phyloP scores from a whole-genome alignment of 2,797 vertebrate genomes.

The Moxostoma hubbsi region DNA sequence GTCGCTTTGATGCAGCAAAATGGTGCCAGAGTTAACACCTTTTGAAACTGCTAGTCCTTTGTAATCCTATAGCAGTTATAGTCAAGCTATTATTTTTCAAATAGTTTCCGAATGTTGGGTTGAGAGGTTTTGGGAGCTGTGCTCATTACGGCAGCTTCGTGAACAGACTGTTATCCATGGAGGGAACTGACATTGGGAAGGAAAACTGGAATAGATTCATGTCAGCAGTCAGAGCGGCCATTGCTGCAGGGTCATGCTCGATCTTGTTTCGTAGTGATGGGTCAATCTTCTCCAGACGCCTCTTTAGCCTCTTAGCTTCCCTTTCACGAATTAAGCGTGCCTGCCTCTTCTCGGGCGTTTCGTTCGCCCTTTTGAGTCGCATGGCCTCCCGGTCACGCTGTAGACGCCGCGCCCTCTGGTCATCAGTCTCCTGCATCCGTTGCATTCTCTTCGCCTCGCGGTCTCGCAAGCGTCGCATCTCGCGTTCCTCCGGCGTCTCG shows the following conservation, averaged over 20 bases:
- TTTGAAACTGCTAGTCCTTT: constrained; percentile 11
- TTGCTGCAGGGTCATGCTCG: constrained; percentile 93
- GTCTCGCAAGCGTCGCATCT: constrained; percentile 90
- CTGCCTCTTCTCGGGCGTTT: constrained; percentile 95
- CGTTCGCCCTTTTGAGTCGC: constrained; percentile 92
- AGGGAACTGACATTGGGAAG: constrained; percentile 88
- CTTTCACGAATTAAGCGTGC: constrained; percentile 92
- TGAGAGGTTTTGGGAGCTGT: constrained; percentile 56
- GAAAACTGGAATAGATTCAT: constrained; percentile 96
- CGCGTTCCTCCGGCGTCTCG: constrained; percentile 90
- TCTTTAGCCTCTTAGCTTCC: constrained; percentile 94
- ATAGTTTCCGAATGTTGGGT: constrained; percentile 9
- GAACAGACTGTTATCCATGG: constrained; percentile 91
- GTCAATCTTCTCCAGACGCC: constrained; percentile 96
- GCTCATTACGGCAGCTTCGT: constrained; percentile 79
- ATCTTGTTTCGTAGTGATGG: constrained; percentile 95
- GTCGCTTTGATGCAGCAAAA: background rate
- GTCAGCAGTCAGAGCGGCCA: constrained; percentile 95
- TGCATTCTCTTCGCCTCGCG: constrained; percentile 96
- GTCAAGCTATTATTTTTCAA: constrained; percentile 4
- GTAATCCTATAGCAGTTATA: background rate
- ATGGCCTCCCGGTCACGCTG: constrained; percentile 97
- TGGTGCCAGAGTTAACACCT: background rate
- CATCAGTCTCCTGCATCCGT: constrained; percentile 93
- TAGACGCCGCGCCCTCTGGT: constrained; percentile 90